Evolutionary conservation across 2,888 invertebrate genomes (phyloP), one percentile per base, ranked within the genome.

Genomic region (Mythimna impura): DNA sequence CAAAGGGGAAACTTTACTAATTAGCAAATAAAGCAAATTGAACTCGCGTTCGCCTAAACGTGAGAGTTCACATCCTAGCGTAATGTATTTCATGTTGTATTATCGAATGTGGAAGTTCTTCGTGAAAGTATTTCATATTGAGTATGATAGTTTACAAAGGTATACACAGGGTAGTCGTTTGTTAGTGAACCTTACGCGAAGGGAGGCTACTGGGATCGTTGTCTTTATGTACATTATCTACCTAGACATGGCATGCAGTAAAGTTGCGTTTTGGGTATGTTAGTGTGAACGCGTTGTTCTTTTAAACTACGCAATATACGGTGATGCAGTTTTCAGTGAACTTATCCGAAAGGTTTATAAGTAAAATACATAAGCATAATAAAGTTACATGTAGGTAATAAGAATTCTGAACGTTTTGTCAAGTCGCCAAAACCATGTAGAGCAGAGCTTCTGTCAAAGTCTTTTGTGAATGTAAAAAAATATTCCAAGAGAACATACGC

Each of bases 1-100:
- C 93, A 93, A 93, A 92, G 92, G 83, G 87, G 88, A 90, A 94
- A 94, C 93, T 94, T 94, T 91, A 89, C 92, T 94, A 94, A 94
- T 94, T 94, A 94, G 93, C 92, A 93, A 94, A 94, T 94, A 94
- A 93, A 92, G 90, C 91, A 89, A 91, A 93, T 91, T 91, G 92
- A 91, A 92, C 90, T 90, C 88, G 88, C 91, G 89, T 91, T 91
- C 87, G 85, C 71, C 85, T 90, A 89, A 90, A 90, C 91, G 89
- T 88, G 91, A 87, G 87, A 91, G 88, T 89, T 89, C 89, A 87
- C 88, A 85, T 88, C 73, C 79, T 81, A 78, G 74, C 84, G 75
- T 73, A 86, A 89, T 91, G 88, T 90, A 86, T 87, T 86, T 86
- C 79, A 87, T 85, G 85, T 87, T 84, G 85, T 86, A 86, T 87